Conservation (phyloP, 1,140 invertebrate genomes). For the Limonius californicus region DNA sequence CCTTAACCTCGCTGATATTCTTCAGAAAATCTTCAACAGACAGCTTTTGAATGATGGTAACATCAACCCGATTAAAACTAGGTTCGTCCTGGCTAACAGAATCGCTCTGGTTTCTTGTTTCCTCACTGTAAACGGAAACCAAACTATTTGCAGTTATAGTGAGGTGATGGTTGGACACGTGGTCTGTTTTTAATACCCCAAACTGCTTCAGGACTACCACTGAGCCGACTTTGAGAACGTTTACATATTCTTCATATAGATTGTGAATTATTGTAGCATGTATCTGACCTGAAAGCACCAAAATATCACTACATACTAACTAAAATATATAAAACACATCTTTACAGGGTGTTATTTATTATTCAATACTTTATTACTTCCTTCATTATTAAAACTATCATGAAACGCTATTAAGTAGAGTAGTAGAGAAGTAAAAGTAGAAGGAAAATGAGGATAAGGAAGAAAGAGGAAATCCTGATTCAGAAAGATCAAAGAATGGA, state of each 20-base stretch:
- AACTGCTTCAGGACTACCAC: constrained; percentile 20
- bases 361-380: too few relatives aligned
- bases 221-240: constrained; percentile 6
- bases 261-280: constrained; percentile 18
- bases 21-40: neutral
- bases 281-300: constrained; percentile 2
- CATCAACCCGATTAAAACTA: neutral
- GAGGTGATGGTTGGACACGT: neutral
- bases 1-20: neutral
- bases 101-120: neutral
- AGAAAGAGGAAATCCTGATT: too few relatives aligned
- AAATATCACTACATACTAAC: too few relatives aligned
- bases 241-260: constrained; percentile 12
- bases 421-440: too few relatives aligned
- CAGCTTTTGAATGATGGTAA: neutral
- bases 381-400: too few relatives aligned
- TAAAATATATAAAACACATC: too few relatives aligned
- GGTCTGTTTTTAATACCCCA: constrained; percentile 11
- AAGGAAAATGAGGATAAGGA: too few relatives aligned
- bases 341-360: too few relatives aligned
- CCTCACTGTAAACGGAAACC: constrained; percentile 12
- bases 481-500: too few relatives aligned
- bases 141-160: constrained; percentile 21
- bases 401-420: too few relatives aligned
- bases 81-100: too few relatives aligned